Conservation (phyloP, 2,113 vertebrate genomes). For the Chamaetylas fuelleborni region DNA sequence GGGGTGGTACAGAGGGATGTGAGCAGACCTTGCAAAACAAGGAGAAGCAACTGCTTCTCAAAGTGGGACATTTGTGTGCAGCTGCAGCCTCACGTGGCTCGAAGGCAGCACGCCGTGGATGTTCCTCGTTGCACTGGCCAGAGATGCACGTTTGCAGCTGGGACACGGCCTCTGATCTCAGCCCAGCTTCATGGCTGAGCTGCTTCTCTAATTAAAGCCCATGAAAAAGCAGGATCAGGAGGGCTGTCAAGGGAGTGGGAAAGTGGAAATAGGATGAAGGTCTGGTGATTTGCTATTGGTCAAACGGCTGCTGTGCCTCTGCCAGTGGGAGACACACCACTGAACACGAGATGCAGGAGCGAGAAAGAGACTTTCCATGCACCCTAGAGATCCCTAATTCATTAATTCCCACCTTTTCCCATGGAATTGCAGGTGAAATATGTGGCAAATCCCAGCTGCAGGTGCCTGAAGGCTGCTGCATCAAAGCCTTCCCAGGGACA, state of each 20-base stretch:
- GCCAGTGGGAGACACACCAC: not conserved
- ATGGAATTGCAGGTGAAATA: not conserved
- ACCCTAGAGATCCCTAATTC: not conserved
- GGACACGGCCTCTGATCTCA: not conserved
- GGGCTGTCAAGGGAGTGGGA: not conserved
- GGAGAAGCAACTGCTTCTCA: not conserved
- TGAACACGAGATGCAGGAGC: not conserved
- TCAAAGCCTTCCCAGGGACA: not conserved
- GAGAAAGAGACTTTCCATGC: not conserved
- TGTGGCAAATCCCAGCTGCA: not conserved
- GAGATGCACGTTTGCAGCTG: not conserved
- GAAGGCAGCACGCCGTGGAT: not conserved
- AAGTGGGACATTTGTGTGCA: not conserved
- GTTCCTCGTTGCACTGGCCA: not conserved
- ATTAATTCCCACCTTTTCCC: not conserved
- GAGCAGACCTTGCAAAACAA: not conserved
- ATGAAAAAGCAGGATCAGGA: not conserved
- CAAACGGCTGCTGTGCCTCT: not conserved
- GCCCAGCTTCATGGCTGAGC: constrained; percentile 13
- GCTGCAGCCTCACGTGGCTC: not conserved
- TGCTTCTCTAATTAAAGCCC: not conserved
- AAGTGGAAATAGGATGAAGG: not conserved
- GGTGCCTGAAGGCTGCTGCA: not conserved
- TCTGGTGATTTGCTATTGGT: not conserved
- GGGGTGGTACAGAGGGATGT: not conserved